These are phyloP conservation scores for Drosophila prostipennis DNA, from an alignment of 2,888 invertebrate species.

Conservation along the genomic window DNA sequence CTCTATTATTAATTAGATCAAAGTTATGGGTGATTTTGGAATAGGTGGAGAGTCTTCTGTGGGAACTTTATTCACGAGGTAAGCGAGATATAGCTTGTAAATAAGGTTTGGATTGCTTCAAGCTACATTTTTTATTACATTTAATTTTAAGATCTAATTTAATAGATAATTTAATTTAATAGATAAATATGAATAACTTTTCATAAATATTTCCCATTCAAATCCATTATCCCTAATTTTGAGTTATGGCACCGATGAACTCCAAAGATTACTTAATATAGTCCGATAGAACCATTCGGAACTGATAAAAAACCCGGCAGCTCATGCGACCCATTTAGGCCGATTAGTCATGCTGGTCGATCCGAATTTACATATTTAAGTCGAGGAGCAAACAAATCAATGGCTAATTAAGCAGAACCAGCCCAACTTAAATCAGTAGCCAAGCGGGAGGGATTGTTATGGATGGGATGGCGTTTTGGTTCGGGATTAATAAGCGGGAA, in stretches of 20 bases:
- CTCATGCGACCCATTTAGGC: conserved; percentile 57
- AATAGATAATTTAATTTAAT: no score
- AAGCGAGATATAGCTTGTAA: no score
- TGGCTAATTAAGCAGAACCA: conserved; percentile 61
- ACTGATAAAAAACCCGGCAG: conserved; percentile 47
- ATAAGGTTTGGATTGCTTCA: background rate
- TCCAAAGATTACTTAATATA: conserved; percentile 27
- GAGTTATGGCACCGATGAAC: conserved; percentile 3
- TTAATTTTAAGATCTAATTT: no score
- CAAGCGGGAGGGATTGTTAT: conserved; percentile 36
- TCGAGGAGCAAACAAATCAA: conserved; percentile 65
- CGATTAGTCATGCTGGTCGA: conserved; percentile 63
- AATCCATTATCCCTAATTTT: conserved; percentile 6
- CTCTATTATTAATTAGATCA: conserved; percentile 70
- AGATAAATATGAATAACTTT: background rate
- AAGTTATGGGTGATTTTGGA: conserved; percentile 20
- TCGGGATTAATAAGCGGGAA: conserved; percentile 20
- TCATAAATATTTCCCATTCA: background rate
- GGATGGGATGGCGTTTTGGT: conserved; percentile 28
- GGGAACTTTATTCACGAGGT: conserved; percentile 11
- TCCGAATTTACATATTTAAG: conserved; percentile 66
- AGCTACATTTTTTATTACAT: background rate
- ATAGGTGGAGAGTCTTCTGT: conserved; percentile 15
- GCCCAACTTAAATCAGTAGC: conserved; percentile 50
- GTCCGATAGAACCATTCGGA: background rate